These are phyloP conservation scores for Drosophila sechellia DNA, from an alignment of 1,140 invertebrate genomes.

Conservation along the genomic window DNA sequence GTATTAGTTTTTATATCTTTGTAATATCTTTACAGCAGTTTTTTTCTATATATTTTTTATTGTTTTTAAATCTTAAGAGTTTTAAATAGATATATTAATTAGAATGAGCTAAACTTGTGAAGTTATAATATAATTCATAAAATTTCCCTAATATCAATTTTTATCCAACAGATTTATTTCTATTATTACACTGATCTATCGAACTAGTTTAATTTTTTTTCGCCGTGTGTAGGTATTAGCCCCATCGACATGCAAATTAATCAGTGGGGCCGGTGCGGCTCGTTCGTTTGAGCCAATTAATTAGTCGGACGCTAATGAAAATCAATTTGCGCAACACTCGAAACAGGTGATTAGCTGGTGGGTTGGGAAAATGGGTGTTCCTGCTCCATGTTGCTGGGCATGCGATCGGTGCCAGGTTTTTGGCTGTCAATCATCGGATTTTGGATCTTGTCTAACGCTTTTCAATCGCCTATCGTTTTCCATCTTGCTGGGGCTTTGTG, in stretches of 20 bases:
- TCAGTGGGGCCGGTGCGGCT: slow-evolving; percentile 37
- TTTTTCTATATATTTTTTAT: no score
- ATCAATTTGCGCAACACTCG: slow-evolving; percentile 60
- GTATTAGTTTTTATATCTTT: no score
- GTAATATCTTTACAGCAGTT: no score
- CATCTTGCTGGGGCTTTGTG: no score
- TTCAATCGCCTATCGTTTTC: neutral
- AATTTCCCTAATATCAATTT: no score
- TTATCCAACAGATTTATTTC: no score
- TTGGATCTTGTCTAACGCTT: neutral
- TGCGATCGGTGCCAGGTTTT: slow-evolving; percentile 14
- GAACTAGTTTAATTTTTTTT: neutral
- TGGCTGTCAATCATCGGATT: slow-evolving; percentile 43
- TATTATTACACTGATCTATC: no score
- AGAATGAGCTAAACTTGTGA: no score
- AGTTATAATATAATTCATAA: no score
- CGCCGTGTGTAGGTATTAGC: slow-evolving; percentile 13
- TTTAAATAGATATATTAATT: no score
- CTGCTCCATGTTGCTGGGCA: neutral
- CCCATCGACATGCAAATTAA: slow-evolving; percentile 57
- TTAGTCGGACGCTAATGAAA: slow-evolving; percentile 58
- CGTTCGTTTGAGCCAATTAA: slow-evolving; percentile 56
- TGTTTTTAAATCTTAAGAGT: no score
- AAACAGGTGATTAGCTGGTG: slow-evolving; percentile 50
- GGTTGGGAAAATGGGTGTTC: slow-evolving; percentile 9